A percentile compares a stretch with the other conserved stretches of the same genome.
Evolutionary conservation across 1,140 invertebrate species (phyloP).

Genomic region (Zophobas morio): DNA sequence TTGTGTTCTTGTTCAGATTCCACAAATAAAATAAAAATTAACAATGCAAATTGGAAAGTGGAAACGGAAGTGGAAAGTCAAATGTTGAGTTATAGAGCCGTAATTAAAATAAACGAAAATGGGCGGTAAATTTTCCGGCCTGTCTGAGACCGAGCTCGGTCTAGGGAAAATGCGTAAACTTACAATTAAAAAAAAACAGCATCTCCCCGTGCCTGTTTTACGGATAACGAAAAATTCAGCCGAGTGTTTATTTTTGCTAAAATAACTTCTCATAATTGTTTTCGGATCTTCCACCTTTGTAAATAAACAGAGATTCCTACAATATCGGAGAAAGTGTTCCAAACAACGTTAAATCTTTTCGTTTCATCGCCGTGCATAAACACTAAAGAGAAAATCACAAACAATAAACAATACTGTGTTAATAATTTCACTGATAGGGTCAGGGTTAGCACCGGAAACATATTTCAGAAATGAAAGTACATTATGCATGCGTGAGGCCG

Average conservation of each 20-base stretch:
- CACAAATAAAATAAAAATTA: conserved; percentile 4
- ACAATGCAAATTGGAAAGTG: conserved; percentile 1
- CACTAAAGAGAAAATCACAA: not conserved
- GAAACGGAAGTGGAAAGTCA: not conserved
- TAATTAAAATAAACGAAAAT: conserved; percentile 1
- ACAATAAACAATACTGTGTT: conserved; percentile 3
- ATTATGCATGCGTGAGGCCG: too few relatives aligned
- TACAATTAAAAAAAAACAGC: not conserved
- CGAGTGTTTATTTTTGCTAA: too few relatives aligned
- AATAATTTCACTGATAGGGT: conserved; percentile 3
- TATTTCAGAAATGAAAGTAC: not conserved
- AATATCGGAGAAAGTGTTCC: conserved; percentile 13
- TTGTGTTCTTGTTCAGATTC: too few relatives aligned
- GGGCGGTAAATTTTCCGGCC: not conserved
- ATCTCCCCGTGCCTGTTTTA: not conserved
- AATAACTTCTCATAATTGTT: too few relatives aligned
- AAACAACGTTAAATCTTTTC: not conserved
- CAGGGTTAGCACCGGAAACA: conserved; percentile 4
- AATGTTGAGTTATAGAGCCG: not conserved
- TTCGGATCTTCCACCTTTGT: too few relatives aligned
- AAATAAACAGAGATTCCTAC: too few relatives aligned
- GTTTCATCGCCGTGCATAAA: conserved; percentile 4
- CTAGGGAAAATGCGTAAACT: too few relatives aligned
- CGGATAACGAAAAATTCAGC: too few relatives aligned
- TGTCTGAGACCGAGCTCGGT: too few relatives aligned